Evolutionary conservation across 2,797 vertebrate species (phyloP), one percentile per base, ranked within the genome.

Genomic region (Phrynocephalus vlangalii): DNA sequence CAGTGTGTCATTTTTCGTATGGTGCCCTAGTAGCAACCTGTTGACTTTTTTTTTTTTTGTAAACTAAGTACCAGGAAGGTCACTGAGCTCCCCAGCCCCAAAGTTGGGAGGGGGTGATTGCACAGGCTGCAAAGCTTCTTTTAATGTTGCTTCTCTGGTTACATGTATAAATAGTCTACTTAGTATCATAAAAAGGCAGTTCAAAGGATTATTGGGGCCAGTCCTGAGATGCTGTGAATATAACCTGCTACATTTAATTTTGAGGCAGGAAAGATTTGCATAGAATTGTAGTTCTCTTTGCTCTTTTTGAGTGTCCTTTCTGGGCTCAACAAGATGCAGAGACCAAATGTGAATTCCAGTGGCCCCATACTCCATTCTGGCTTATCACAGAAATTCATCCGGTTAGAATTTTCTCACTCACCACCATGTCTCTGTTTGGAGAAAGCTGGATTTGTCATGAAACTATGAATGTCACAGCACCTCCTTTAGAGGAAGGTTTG

Each of bases 11-110:
- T 44, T 44, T 44, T 44, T 44, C 5, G 5, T 44, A 44, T 44
- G 38, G 38, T 44, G 38, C 38, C 38, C 38, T 44, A 44, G 3
- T 44, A 44, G 38, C 93, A 88, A 87, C 89, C 91, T 28, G 80
- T 86, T 85, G 68, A 84, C 52, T 89, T 91, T 73, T 63, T 79
- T n/a, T n/a, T 87, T 90, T 88, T 22, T 73, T 73, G 52, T 44
- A 44, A 44, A 60, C 56, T 33, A 56, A 13, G n/a, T 33, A 33
- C 6, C 67, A 50, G 38, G 63, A 78, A 38, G 26, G 28, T 18
- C 48, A 20, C 28, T 50, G 48, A 60, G 30, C 66, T 63, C 38
- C 38, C 38, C 3, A 38, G 38, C 38, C 38, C 38, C 38, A 38
- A 38, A 38, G 38, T 38, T 38, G 38, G 38, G 38, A 4, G 38